Percentiles rank a stretch among this genome's conserved stretches.
phyloP scores from a whole-genome alignment of 2,113 vertebrate species.

The Neolamprologus kungweensis region DNA sequence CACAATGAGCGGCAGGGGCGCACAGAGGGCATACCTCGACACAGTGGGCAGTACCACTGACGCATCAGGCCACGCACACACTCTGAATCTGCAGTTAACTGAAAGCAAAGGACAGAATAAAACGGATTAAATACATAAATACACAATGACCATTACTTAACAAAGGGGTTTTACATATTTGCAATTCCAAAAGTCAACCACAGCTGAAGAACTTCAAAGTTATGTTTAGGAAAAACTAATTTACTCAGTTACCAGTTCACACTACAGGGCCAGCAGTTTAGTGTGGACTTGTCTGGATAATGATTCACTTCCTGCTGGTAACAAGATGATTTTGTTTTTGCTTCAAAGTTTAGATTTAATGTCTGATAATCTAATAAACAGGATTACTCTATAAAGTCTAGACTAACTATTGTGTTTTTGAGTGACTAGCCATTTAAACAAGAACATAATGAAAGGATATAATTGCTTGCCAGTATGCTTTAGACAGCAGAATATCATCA shows the following conservation, averaged over 20 bases:
- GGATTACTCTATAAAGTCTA: not conserved
- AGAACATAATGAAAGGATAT: not conserved
- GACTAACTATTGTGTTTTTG: not conserved
- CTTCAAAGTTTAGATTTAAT: not conserved
- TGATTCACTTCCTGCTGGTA: not conserved
- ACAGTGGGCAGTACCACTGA: slow-evolving; percentile 83
- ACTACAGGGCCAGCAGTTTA: not conserved
- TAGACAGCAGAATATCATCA: not conserved
- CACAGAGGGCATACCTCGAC: slow-evolving; percentile 73
- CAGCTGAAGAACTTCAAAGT: not conserved
- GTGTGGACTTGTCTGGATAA: not conserved
- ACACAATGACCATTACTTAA: not conserved
- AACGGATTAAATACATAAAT: not conserved
- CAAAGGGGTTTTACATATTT: not conserved
- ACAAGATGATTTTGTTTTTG: not conserved
- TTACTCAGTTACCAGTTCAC: not conserved
- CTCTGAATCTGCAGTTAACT: slow-evolving; percentile 73
- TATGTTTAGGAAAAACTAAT: not conserved
- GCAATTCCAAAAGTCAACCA: not conserved
- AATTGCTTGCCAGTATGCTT: not conserved
- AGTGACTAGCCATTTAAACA: not conserved
- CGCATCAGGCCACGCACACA: slow-evolving; percentile 81
- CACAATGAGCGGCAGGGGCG: slow-evolving; percentile 81
- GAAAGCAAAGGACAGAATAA: not conserved
- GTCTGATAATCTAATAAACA: not conserved